phyloP scores from a whole-genome alignment of 2,113 vertebrate species.

The Esox niger region DNA sequence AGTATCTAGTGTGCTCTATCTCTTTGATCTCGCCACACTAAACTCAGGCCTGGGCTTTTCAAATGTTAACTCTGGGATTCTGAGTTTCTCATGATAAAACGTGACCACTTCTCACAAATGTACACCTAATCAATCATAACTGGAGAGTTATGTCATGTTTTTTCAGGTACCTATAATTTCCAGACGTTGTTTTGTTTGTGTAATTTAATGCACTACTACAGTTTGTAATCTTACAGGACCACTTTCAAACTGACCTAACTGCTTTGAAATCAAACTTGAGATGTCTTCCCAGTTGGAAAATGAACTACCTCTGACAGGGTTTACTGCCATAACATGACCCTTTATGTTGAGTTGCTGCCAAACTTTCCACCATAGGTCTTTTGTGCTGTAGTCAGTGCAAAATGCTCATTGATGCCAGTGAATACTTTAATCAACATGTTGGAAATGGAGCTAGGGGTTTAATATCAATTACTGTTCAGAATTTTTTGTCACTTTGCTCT shows the following conservation, averaged over 20 bases:
- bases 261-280: background rate
- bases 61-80: background rate
- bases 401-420: too few relatives aligned
- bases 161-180: constrained; percentile 9
- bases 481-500: background rate
- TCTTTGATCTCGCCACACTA: constrained; percentile 19
- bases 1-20: background rate
- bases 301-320: constrained; percentile 20
- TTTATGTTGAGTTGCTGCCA: constrained; percentile 29
- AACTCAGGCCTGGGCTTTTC: background rate
- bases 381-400: constrained; percentile 42
- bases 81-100: constrained; percentile 17
- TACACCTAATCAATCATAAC: background rate
- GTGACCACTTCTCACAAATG: constrained; percentile 1
- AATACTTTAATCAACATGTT: constrained; percentile 3
- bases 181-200: background rate
- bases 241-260: background rate
- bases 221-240: constrained; percentile 9
- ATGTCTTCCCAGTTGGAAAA: background rate
- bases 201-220: constrained; percentile 11
- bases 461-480: background rate
- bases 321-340: constrained; percentile 40
- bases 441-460: background rate
- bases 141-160: background rate
- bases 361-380: constrained; percentile 19